Conservation (phyloP, 2,888 invertebrate genomes). For the Ditylenchus weischeri region DNA sequence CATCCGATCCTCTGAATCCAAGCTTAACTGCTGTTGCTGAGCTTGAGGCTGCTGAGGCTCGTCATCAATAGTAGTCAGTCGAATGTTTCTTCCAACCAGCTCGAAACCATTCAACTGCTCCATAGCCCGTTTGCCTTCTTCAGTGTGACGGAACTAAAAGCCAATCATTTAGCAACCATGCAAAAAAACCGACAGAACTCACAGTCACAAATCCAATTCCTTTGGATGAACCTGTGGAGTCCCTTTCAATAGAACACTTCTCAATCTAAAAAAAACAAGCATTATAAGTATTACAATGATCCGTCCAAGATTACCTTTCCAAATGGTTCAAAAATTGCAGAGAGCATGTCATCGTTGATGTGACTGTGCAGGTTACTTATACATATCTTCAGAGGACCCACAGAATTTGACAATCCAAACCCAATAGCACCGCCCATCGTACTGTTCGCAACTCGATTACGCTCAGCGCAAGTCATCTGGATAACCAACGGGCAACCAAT, state of each 20-base stretch:
- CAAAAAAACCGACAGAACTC: not conserved
- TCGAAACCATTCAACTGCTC: constrained; percentile 98
- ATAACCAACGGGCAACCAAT: constrained; percentile 94
- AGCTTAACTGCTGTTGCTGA: constrained; percentile 59
- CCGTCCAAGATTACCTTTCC: constrained; percentile 34
- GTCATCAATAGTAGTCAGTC: constrained; percentile 67
- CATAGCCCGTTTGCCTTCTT: constrained; percentile 95
- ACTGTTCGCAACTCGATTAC: constrained; percentile 62
- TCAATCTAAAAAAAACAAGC: constrained; percentile 67
- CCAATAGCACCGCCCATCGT: constrained; percentile 55
- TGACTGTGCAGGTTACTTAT: constrained; percentile 97
- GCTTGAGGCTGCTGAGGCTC: constrained; percentile 63
- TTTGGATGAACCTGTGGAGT: constrained; percentile 89
- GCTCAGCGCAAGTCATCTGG: constrained; percentile 90
- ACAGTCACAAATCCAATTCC: constrained; percentile 87
- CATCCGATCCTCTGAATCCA: constrained; percentile 22
- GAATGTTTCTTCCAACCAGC: constrained; percentile 95
- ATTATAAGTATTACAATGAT: too few species aligned
- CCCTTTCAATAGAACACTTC: constrained; percentile 88
- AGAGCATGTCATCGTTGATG: constrained; percentile 96
- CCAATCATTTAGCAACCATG: too few species aligned
- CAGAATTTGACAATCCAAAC: constrained; percentile 59
- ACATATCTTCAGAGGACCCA: constrained; percentile 86
- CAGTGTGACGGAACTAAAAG: constrained; percentile 80
- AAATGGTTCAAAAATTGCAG: constrained; percentile 85